Evolutionary conservation across 2,797 vertebrate species (phyloP).

Genomic region (Scolopax bukidnonensis): DNA sequence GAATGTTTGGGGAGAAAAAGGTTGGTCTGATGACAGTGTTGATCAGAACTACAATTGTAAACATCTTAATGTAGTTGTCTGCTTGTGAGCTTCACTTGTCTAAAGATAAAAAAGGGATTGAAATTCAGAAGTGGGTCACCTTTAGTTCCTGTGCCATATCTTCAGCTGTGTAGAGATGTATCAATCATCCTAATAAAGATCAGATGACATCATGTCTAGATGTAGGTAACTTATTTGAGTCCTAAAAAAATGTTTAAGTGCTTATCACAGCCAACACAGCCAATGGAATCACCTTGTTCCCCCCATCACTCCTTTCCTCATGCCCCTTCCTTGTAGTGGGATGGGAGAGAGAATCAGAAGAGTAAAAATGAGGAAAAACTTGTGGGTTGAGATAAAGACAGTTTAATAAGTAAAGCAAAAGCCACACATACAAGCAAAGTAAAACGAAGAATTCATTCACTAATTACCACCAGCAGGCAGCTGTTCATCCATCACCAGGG

Average conservation of each 20-base stretch:
- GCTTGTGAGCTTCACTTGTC: neutral
- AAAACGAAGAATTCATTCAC: neutral
- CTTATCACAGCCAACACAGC: neutral
- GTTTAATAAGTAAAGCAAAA: neutral
- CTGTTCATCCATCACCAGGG: neutral
- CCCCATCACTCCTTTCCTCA: neutral
- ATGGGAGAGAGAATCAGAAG: neutral
- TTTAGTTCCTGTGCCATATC: neutral
- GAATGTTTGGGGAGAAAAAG: neutral
- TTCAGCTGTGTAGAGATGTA: neutral
- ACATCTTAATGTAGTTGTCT: neutral
- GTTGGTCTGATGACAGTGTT: neutral
- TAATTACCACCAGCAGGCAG: neutral
- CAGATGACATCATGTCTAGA: neutral
- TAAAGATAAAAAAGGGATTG: neutral
- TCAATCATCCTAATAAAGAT: neutral
- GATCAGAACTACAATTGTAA: neutral
- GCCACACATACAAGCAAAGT: neutral
- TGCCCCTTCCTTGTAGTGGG: neutral
- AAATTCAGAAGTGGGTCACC: neutral
- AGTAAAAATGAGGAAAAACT: neutral
- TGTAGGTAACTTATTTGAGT: neutral
- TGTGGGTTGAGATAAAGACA: neutral
- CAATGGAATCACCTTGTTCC: neutral
- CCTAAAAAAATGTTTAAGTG: neutral